phyloP scores from a whole-genome alignment of 2,888 invertebrate species.

The Catocala fraxini region DNA sequence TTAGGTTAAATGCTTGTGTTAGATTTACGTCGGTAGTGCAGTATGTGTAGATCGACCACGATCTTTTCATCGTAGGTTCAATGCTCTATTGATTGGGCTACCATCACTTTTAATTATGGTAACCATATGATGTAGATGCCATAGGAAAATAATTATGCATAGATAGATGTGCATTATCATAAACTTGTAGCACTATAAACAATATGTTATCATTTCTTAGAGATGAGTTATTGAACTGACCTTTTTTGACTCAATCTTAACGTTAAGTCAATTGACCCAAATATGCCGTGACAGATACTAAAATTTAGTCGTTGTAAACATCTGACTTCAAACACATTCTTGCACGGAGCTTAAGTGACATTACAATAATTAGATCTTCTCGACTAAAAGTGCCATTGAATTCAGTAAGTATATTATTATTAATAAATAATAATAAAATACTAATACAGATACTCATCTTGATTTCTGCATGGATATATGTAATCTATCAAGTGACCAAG shows the following conservation, averaged over 20 bases:
- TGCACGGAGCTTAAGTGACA: slow-evolving; percentile 29
- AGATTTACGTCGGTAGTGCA: too few species aligned
- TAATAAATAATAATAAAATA: too few species aligned
- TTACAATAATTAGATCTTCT: neutral
- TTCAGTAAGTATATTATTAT: neutral
- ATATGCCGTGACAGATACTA: slow-evolving; percentile 51
- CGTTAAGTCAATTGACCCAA: slow-evolving; percentile 60
- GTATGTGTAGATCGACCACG: too few species aligned
- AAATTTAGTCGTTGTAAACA: slow-evolving; percentile 62
- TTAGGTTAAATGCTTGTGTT: too few species aligned
- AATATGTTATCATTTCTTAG: slow-evolving; percentile 18
- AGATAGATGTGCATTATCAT: neutral
- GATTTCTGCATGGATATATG: too few species aligned
- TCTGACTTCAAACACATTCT: slow-evolving; percentile 49
- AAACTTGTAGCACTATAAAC: slow-evolving; percentile 5
- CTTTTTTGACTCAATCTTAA: slow-evolving; percentile 50
- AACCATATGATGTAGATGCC: neutral
- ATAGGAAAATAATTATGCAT: neutral
- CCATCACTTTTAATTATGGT: too few species aligned
- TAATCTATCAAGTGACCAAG: too few species aligned
- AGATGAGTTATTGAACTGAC: slow-evolving; percentile 54
- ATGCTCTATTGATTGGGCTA: too few species aligned
- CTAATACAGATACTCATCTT: too few species aligned
- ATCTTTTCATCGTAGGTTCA: too few species aligned
- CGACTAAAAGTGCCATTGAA: neutral